Percentiles rank a stretch among this genome's conserved stretches.
phyloP scores from a whole-genome alignment of 2,888 invertebrate genomes.

The Phasia obesa region DNA sequence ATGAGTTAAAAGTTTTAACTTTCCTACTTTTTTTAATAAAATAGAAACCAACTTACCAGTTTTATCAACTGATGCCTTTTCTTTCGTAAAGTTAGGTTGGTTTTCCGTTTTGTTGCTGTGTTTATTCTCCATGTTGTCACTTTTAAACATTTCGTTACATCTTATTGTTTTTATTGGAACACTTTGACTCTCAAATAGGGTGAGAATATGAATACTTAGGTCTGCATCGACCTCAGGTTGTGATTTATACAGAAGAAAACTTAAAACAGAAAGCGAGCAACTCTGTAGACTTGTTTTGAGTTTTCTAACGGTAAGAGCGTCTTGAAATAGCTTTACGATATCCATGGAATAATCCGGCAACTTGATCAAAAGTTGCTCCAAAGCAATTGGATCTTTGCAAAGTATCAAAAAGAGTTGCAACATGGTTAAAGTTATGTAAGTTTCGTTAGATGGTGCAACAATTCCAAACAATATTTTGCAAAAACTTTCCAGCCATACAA shows the following conservation, averaged over 20 bases:
- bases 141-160: slow-evolving; percentile 1
- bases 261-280: slow-evolving; percentile 73
- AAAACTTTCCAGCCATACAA: slow-evolving; percentile 73
- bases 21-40: background rate
- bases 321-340: slow-evolving; percentile 73
- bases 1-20: too few species aligned
- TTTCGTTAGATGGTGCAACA: slow-evolving; percentile 34
- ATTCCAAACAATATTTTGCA: slow-evolving; percentile 65
- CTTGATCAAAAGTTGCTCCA: slow-evolving; percentile 74
- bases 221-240: slow-evolving; percentile 64
- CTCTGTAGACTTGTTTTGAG: slow-evolving; percentile 73
- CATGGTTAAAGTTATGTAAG: slow-evolving; percentile 59
- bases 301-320: slow-evolving; percentile 71
- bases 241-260: slow-evolving; percentile 75
- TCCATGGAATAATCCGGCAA: slow-evolving; percentile 70
- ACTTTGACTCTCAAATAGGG: slow-evolving; percentile 33
- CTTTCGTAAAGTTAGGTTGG: background rate
- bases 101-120: slow-evolving; percentile 8
- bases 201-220: slow-evolving; percentile 22
- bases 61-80: background rate
- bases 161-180: slow-evolving; percentile 60
- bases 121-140: slow-evolving; percentile 46
- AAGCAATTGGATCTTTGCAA: slow-evolving; percentile 75
- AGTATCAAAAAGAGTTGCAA: slow-evolving; percentile 76
- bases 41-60: slow-evolving; percentile 14